Conservation (phyloP, 2,797 vertebrate genomes). For the Coranthus polyacanthus region DNA sequence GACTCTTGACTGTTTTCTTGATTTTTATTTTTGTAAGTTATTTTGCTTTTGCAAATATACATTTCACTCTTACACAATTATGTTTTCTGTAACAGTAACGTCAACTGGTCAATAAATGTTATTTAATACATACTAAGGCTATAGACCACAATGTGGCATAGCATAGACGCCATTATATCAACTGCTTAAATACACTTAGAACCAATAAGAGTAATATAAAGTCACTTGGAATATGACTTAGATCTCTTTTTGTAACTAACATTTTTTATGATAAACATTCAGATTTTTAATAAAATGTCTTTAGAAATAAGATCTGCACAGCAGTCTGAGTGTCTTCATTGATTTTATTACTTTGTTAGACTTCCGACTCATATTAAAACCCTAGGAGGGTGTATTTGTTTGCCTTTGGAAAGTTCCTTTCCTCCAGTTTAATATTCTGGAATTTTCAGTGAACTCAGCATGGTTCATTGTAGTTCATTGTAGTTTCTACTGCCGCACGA, state of each 20-base stretch:
- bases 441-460: conserved; percentile 43
- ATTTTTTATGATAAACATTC: conserved; percentile 76
- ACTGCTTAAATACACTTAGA: conserved; percentile 48
- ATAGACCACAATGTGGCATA: conserved; percentile 43
- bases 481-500: neutral
- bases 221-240: conserved; percentile 52
- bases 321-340: conserved; percentile 21
- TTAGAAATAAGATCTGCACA: conserved; percentile 27
- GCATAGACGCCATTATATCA: conserved; percentile 22
- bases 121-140: conserved; percentile 12
- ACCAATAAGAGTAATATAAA: conserved; percentile 50
- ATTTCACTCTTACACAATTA: conserved; percentile 40
- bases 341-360: neutral
- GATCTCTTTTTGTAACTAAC: conserved; percentile 75
- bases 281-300: conserved; percentile 85
- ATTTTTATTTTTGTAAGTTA: conserved; percentile 67
- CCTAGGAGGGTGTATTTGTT: no score
- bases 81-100: conserved; percentile 25
- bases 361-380: no score
- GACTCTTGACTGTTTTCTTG: conserved; percentile 35
- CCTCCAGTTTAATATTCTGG: conserved; percentile 36
- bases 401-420: neutral
- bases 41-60: conserved; percentile 36
- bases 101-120: conserved; percentile 13
- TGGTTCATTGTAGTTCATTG: conserved; percentile 8